Evolutionary conservation across 2,797 vertebrate species (phyloP).

Genomic region (Ptychobarbus kaznakovi): DNA sequence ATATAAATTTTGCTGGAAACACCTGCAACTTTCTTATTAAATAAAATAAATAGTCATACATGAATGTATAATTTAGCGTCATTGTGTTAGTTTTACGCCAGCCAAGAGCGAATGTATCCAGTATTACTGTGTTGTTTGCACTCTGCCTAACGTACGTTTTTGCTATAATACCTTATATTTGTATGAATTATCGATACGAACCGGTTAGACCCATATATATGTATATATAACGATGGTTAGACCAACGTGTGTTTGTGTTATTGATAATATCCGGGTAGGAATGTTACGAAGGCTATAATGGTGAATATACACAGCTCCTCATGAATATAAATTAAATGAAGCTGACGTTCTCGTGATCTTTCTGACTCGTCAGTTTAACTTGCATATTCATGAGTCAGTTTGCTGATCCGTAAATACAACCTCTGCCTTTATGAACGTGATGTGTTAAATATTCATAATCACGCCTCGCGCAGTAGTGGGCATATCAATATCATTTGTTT

Average conservation of each 20-base stretch:
- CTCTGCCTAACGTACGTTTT: background rate
- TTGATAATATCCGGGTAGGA: background rate
- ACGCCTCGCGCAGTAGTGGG: no score
- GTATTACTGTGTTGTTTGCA: no score
- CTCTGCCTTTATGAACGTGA: background rate
- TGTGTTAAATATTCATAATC: background rate
- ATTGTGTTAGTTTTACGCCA: background rate
- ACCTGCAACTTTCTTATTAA: background rate
- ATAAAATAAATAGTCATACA: background rate
- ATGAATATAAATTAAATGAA: background rate
- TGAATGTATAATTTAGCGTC: background rate
- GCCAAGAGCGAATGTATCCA: background rate
- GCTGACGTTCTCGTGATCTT: background rate
- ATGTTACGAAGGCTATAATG: background rate
- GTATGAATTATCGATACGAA: no score
- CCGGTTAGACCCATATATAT: background rate
- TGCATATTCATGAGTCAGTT: background rate
- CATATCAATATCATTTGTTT: no score
- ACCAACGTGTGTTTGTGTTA: background rate
- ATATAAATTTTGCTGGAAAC: background rate
- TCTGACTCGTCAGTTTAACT: background rate
- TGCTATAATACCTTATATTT: background rate
- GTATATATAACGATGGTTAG: background rate
- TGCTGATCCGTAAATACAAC: background rate
- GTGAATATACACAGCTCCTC: background rate